These are phyloP conservation scores for Macrophya annulata DNA, from an alignment of 2,888 invertebrate species.

Conservation along the genomic window DNA sequence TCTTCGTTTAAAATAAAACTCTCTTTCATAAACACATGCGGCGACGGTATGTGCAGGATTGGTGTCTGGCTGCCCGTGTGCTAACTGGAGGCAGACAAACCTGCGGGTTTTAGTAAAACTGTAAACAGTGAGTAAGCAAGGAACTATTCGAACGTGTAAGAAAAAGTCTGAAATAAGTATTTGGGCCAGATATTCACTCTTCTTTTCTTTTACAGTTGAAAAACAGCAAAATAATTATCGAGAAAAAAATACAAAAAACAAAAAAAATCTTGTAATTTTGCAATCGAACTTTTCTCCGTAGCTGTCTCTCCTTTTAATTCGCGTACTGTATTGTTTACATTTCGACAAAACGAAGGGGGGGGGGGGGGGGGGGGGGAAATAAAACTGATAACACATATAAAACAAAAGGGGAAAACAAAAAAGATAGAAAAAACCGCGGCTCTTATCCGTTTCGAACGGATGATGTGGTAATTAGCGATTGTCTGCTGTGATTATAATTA, in stretches of 20 bases:
- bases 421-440: not conserved
- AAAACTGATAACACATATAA: no score
- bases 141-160: not conserved
- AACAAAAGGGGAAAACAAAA: not conserved
- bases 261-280: not conserved
- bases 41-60: not conserved
- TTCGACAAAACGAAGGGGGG: not conserved
- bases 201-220: not conserved
- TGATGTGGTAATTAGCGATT: not conserved
- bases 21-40: not conserved
- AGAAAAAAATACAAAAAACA: not conserved
- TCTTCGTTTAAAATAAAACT: not conserved
- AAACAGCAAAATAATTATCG: no score
- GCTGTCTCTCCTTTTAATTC: no score
- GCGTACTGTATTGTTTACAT: not conserved
- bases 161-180: not conserved
- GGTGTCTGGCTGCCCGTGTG: not conserved
- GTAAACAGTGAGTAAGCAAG: constrained; percentile 7
- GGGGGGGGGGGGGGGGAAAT: no score
- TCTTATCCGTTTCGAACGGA: not conserved
- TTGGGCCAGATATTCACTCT: not conserved
- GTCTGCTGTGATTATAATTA: not conserved
- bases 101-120: constrained; percentile 13
- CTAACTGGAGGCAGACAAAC: not conserved
- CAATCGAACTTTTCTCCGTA: not conserved